Evolutionary conservation across 2,113 vertebrate genomes (phyloP), one percentile per base, ranked within the genome.

Genomic region (Megaleporinus macrocephalus): DNA sequence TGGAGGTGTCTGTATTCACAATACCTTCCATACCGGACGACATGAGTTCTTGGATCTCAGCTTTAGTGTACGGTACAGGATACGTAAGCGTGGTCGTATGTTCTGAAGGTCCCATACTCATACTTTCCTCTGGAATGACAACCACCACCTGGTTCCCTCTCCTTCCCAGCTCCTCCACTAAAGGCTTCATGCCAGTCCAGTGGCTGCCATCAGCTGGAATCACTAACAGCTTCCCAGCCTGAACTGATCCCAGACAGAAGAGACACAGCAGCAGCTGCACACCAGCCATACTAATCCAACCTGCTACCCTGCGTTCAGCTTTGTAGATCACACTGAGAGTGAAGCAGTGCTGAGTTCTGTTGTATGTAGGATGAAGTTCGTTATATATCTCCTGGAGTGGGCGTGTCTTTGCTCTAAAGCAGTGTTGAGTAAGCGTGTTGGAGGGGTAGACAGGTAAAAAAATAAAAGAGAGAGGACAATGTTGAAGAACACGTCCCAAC

Each of bases 171-270:
- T 90, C 88, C 73, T 86, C 79, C 75, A 94, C 78, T 1, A 86
- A 61, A 0, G 69, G 0, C 1, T 27, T 30, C 91, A 95, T 93
- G 75, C 92, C 95, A 15, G 93, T 88, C 94, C 94, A 96, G 80
- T 93, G 94, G 41, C 94, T 96, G 78, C 93, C 94, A 73, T 95
- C 94, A 47, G 86, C 77, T 41, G 94, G 93, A n/a, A 95, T 0
- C 4, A 92, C 93, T 84, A 95, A 82, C 33, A 95, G 86, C 81
- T 94, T 95, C 26, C 90, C 91, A 0, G 88, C 73, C 1, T 92
- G 66, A 3, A 81, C 41, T 62, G 86, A 63, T 6, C 69, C 73
- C 68, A 86, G 75, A 0, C 65, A 68, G 12, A 81, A 24, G n/a
- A 92, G 33, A 53, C 18, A 3, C 24, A 85, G 6, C 33, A 88